A percentile compares a stretch with the other conserved stretches of the same genome.
Evolutionary conservation across 2,888 invertebrate species (phyloP).

Genomic region (Trachelus tabidus): DNA sequence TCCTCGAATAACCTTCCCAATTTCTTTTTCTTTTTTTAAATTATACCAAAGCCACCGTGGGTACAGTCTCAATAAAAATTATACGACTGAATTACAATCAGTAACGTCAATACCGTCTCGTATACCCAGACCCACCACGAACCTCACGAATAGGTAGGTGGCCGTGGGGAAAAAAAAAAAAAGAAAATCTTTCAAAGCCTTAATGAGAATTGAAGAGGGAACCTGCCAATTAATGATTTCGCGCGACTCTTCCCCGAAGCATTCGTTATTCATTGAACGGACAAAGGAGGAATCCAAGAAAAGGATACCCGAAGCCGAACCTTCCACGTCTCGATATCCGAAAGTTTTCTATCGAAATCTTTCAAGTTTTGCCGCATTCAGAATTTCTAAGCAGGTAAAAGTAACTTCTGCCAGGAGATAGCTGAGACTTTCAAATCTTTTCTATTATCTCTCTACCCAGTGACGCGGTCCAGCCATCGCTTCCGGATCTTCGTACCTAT

Average conservation of each 20-base stretch:
- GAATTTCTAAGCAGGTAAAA: not conserved
- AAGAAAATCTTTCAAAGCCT: not conserved
- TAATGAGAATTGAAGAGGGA: not conserved
- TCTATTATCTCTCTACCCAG: not conserved
- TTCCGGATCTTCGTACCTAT: not conserved
- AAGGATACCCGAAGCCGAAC: not conserved
- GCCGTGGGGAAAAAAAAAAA: too few relatives aligned
- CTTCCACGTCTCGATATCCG: not conserved
- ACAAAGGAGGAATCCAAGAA: not conserved
- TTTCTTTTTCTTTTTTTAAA: not conserved
- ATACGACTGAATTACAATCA: not conserved
- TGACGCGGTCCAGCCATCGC: not conserved
- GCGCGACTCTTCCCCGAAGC: not conserved
- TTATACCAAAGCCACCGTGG: not conserved
- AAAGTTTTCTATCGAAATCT: not conserved
- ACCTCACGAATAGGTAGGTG: not conserved
- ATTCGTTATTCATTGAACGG: not conserved
- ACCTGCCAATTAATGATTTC: not conserved
- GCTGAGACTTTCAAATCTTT: not conserved
- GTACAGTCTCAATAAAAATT: not conserved
- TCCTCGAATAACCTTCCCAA: not conserved
- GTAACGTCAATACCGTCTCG: not conserved
- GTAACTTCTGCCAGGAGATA: not conserved
- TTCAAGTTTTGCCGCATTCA: not conserved
- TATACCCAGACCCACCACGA: not conserved